Evolutionary conservation across 2,113 vertebrate genomes (phyloP).

Genomic region (Psilopsiagon aymara): DNA sequence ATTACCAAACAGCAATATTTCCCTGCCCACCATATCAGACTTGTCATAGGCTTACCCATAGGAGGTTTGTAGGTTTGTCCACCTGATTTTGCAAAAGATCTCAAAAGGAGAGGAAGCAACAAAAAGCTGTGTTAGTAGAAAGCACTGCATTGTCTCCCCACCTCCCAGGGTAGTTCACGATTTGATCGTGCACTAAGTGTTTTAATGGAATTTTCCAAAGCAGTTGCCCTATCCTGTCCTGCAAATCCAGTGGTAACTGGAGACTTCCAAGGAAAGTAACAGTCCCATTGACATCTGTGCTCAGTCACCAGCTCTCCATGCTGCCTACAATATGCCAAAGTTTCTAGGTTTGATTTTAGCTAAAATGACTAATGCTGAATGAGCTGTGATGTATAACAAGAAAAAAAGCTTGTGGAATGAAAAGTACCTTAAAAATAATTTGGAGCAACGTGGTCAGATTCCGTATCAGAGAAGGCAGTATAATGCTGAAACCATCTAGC

Average conservation of each 20-base stretch:
- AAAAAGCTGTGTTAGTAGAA: neutral
- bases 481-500: neutral
- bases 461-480: neutral
- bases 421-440: neutral
- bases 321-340: neutral
- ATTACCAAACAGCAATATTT: neutral
- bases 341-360: neutral
- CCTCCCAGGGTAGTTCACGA: neutral
- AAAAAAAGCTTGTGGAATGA: neutral
- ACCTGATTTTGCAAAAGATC: neutral
- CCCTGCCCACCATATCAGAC: neutral
- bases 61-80: neutral
- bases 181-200: accelerated
- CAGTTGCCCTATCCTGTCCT: neutral
- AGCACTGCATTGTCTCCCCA: neutral
- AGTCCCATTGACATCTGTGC: neutral
- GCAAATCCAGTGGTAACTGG: neutral
- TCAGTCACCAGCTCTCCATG: neutral
- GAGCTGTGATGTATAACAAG: neutral
- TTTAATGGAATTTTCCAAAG: neutral
- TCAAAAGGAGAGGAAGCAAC: neutral
- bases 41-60: neutral
- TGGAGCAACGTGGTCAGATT: neutral
- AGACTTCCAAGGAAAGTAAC: neutral
- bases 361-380: neutral